Evolutionary conservation across 2,888 invertebrate genomes (phyloP), one percentile per base, ranked within the genome.

Genomic region (Acrocera orbiculus): DNA sequence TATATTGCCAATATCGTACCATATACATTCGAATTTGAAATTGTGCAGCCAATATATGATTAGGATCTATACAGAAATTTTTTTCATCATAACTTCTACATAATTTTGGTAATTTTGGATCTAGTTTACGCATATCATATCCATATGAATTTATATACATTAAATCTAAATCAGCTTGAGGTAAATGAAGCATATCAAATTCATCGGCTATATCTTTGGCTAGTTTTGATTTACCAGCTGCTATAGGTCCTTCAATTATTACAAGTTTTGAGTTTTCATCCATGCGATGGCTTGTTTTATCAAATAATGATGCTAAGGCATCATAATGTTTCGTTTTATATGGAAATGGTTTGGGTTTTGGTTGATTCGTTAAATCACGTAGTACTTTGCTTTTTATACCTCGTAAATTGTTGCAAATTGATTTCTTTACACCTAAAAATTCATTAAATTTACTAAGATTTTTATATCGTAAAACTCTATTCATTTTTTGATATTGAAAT

Each of bases 181-280:
- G 86, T 41, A 86, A 66, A 58, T 87, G 86, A 32, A 71, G 56
- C 80, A 93, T 83, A 26, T 78, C 86, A 33, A 96, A 65, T 43
- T 87, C 81, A 0, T 76, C 70, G 0, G 96, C 95, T 9, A 98
- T 56, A 41, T 74, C 63, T 46, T 76, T 65, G 0, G 89, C 93
- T 48, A 95, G 72, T 38, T 72, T 66, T 0, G 76, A 68, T 62
- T 93, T 95, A 2, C 89, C 89, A 2, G 73, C 64, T 0, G 78
- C 86, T 6, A 83, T 66, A 10, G 86, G 85, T 1, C 96, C 96
- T 46, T 98, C 96, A 0, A 98, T 79, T 3, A 82, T 71, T 35
- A 98, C 69, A 1, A 96, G 63, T 55, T 77, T 81, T 0, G 74
- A 69, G 52, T 86, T 86, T 39, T 82, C 77, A 56, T 81, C 74